Evolutionary conservation across 2,113 vertebrate genomes (phyloP), one percentile per base, ranked within the genome.

Genomic region (Ptilonorhynchus violaceus): DNA sequence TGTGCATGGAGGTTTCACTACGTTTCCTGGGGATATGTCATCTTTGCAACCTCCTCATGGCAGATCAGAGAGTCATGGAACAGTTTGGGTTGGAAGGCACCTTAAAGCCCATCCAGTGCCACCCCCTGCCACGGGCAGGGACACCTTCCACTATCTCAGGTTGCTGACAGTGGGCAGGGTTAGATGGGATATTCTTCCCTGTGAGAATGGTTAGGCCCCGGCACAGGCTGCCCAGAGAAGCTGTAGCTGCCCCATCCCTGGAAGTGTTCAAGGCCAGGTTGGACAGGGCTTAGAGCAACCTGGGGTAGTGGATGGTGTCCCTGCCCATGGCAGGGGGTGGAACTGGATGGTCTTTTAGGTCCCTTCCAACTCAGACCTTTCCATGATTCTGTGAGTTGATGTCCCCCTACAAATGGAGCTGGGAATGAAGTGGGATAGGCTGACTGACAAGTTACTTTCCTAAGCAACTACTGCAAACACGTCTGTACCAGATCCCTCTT

Each of bases 21-120:
- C 8, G 1, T 28, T 31, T 68, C 53, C 62, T 0, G 0, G 17
- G 24, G 49, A 30, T 13, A 7, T 3, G 2, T 16, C 79, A 66
- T 4, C 77, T 67, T 86, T 22, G 19, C 64, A 59, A 24, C 24
- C 33, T 56, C 39, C 44, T 60, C 62, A 10, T 0, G 1, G 58
- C 50, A 66, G 11, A 46, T 14, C 21, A 63, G 25, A 55, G 31
- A 47, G 10, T 31, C 78, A 19, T 10, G n/a, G 25, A 47, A 27
- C 13, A 44, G 15, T 13, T 11, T 35, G 88, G 41, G 47, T 16
- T 49, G 41, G 25, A 62, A 31, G 55, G n/a, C 4, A 9, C 30
- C 30, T 49, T 25, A 15, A 55, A 69, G n/a, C 5, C 16, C 41
- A 47, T 8, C 47, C 25, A 21, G 15, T 31, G 1, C n/a, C 62